Evolutionary conservation across 2,888 invertebrate genomes (phyloP), one percentile per base, ranked within the genome.

Genomic region (Bombyx huttoni): DNA sequence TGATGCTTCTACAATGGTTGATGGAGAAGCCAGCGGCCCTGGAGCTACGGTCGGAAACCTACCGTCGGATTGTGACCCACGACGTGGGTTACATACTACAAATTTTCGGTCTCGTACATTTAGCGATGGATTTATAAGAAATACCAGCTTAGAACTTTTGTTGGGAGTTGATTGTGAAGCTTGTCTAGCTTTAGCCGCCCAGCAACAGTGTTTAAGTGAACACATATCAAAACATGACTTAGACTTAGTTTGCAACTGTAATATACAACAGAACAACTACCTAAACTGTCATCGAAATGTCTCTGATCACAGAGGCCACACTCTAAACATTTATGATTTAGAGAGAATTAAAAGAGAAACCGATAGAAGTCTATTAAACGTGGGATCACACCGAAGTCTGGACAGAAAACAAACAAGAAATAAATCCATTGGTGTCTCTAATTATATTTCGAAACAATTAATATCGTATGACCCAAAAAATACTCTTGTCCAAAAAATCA

Each of bases 111-210:
- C 89, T 8, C 76, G 89, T 24, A 89, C 89, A 6, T 87, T 89
- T 62, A 89, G 89, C 60, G 89, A 89, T 53, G 89, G 89, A 50
- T 89, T 89, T 63, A 80, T 89, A 55, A 73, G 86, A 56, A 89
- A 89, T 63, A 84, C 86, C 46, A 89, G 89, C 61, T 81, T 89
- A 34, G 89, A 89, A 58, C 76, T 89, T 1, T 70, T 89, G 6
- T 79, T 89, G 3, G 89, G 89, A n/a, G 86, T 88, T 14, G 88
- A 89, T 58, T 89, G 89, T 58, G 89, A 89, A 60, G 87, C 89
- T 49, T 89, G 89, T 53, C 77, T 86, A 49, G 87, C 88, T 8
- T 68, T 89, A 48, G 86, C 87, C 12, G 76, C 87, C 34, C 83
- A 84, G 57, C 66, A 78, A 58, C 82, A 82, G 56, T 84, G 84